Conservation (phyloP, 2,797 vertebrate species). For the Lepilemur ruficaudatus region DNA sequence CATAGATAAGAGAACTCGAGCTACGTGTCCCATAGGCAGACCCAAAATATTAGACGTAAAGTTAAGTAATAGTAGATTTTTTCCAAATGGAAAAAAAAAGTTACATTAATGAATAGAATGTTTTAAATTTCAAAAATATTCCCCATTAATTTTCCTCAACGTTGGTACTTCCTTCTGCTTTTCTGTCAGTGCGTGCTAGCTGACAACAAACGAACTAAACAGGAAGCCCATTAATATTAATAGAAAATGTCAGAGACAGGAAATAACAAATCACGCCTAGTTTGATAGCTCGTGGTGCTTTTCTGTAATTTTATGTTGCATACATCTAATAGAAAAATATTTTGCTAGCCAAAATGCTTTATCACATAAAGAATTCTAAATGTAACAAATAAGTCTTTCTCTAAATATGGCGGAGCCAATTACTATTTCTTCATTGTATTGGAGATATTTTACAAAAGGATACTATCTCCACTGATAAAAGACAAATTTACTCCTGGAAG, state of each 20-base stretch:
- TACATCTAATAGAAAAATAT: neutral
- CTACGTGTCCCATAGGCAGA: neutral
- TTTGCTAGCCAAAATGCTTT: neutral
- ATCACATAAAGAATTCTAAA: neutral
- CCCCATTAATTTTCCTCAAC: slow-evolving; percentile 1
- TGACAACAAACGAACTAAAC: neutral
- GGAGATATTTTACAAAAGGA: neutral
- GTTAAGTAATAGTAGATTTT: neutral
- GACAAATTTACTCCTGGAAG: neutral
- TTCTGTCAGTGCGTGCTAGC: neutral
- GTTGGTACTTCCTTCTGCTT: neutral
- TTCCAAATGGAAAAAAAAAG: neutral
- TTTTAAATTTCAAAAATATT: neutral
- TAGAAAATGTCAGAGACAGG: neutral
- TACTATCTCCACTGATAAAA: neutral
- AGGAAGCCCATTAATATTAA: slow-evolving; percentile 5
- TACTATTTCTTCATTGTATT: neutral
- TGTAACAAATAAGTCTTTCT: neutral
- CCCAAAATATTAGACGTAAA: neutral
- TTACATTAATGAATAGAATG: neutral
- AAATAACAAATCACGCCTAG: neutral
- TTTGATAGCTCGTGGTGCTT: neutral
- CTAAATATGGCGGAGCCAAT: neutral
- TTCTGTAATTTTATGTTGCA: neutral
- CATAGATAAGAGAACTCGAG: neutral